phyloP scores from a whole-genome alignment of 2,113 vertebrate species.

The Callaeas wilsoni region DNA sequence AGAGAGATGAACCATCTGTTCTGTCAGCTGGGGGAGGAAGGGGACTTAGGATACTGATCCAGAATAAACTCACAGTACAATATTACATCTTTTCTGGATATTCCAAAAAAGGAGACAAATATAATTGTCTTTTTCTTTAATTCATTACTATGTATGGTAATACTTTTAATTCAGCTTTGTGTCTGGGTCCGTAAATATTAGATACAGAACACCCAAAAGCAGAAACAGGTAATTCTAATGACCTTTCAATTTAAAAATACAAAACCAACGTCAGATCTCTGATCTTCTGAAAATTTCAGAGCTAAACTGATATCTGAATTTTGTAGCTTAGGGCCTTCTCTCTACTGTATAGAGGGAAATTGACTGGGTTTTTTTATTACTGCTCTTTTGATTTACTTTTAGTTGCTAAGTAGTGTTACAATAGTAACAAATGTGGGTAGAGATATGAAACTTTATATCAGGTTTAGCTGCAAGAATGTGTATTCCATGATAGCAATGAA shows the following conservation, averaged over 20 bases:
- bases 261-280: not conserved
- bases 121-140: not conserved
- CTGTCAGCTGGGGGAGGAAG: not conserved
- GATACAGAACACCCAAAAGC: not conserved
- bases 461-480: not conserved
- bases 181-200: not conserved
- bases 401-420: constrained; percentile 37
- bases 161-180: not conserved
- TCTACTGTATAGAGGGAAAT: not conserved
- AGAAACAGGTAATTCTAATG: not conserved
- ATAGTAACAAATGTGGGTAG: not conserved
- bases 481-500: not conserved
- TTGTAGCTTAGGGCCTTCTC: not conserved
- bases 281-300: not conserved
- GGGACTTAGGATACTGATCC: not conserved
- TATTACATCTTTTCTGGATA: not conserved
- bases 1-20: constrained; percentile 21
- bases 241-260: not conserved
- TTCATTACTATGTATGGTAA: not conserved
- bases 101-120: not conserved
- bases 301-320: not conserved
- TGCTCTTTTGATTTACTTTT: not conserved
- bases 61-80: not conserved
- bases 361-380: not conserved
- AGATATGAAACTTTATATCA: not conserved